Conservation (phyloP, 2,797 vertebrate species). For the Enoplosus armatus region DNA sequence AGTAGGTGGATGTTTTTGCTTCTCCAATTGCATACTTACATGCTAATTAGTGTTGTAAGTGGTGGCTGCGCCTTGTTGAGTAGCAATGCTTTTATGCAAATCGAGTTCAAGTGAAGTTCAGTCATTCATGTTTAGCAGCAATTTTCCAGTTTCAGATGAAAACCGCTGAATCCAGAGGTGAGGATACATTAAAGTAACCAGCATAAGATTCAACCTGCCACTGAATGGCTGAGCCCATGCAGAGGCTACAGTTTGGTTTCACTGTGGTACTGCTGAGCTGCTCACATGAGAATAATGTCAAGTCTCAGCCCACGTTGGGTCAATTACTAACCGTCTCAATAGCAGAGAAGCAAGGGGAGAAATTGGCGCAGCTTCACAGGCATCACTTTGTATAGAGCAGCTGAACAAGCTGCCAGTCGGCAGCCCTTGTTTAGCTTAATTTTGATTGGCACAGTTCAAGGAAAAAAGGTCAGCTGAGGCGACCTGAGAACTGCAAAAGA, state of each 20-base stretch:
- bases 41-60: slow-evolving; percentile 18
- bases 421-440: background rate
- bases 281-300: background rate
- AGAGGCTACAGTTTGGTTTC: background rate
- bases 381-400: background rate
- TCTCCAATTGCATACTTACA: background rate
- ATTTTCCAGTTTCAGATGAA: background rate
- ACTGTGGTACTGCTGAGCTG: background rate
- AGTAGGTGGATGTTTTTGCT: slow-evolving; percentile 37
- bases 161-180: background rate
- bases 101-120: slow-evolving; percentile 13
- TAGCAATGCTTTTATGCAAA: slow-evolving; percentile 4
- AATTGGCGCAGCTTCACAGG: slow-evolving; percentile 2
- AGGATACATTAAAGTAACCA: background rate
- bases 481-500: background rate
- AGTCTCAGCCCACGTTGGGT: background rate
- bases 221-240: background rate
- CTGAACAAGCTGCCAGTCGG: background rate
- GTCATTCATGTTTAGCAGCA: background rate
- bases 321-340: slow-evolving; percentile 1
- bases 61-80: background rate
- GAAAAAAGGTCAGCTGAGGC: background rate
- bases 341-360: background rate
- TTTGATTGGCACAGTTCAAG: background rate
- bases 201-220: background rate